Percentiles rank a stretch among this genome's conserved stretches.
Evolutionary conservation across 1,140 invertebrate genomes (phyloP).

Genomic region (Musca vetustissima): DNA sequence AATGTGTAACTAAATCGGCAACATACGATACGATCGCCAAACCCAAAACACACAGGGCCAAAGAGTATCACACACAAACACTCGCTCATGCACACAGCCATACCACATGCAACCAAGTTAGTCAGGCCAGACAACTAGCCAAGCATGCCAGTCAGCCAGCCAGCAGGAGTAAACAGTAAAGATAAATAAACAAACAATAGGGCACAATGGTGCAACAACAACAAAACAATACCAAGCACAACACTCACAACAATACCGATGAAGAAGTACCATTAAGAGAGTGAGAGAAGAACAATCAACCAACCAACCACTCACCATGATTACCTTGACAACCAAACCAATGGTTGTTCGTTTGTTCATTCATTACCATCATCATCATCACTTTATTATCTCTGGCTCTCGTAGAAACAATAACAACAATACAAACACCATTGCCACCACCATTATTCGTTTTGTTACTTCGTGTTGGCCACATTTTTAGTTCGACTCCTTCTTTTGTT

Average conservation of each 20-base stretch:
- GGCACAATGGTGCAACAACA: neutral
- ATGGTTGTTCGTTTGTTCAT: neutral
- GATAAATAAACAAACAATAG: slow-evolving; percentile 7
- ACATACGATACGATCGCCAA: neutral
- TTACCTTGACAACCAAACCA: neutral
- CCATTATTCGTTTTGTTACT: neutral
- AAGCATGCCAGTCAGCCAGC: neutral
- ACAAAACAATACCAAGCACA: neutral
- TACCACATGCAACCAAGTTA: neutral
- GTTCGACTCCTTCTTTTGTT: slow-evolving; percentile 1
- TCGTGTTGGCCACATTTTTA: neutral
- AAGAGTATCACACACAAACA: too few relatives aligned
- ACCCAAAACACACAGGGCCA: neutral
- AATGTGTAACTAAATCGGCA: slow-evolving; percentile 14
- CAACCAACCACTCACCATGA: too few relatives aligned
- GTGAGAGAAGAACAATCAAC: too few relatives aligned
- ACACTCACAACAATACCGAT: neutral
- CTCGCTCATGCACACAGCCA: too few relatives aligned
- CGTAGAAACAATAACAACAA: neutral
- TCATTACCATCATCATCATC: neutral
- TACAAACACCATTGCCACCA: neutral
- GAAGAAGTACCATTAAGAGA: too few relatives aligned
- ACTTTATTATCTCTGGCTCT: neutral
- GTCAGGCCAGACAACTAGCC: neutral
- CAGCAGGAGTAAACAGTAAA: slow-evolving; percentile 12